These are phyloP conservation scores for Glaucidium brasilianum DNA, from an alignment of 2,113 vertebrate genomes.

Conservation along the genomic window DNA sequence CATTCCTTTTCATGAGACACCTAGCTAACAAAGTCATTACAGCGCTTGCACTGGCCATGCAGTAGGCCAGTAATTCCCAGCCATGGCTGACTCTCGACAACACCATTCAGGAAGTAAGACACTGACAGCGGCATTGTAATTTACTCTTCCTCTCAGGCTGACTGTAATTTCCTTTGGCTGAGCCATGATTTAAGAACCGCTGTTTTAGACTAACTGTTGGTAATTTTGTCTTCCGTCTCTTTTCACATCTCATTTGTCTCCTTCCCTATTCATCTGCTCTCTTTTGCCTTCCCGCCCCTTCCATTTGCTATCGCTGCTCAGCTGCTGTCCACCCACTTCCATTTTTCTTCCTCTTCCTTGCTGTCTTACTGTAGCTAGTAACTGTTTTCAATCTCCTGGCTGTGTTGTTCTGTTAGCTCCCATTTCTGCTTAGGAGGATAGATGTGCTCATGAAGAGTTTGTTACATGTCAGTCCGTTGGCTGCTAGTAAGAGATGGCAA, in stretches of 20 bases:
- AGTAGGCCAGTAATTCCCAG: background rate
- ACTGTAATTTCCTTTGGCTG: conserved; percentile 10
- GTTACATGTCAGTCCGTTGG: background rate
- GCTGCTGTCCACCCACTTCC: conserved; percentile 36
- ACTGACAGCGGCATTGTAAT: background rate
- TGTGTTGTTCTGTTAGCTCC: background rate
- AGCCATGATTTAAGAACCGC: conserved; percentile 4
- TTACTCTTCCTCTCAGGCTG: conserved; percentile 12
- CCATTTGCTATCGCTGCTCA: background rate
- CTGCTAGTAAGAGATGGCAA: background rate
- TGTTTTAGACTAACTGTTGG: background rate
- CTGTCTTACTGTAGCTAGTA: background rate
- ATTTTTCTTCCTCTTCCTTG: conserved; percentile 32
- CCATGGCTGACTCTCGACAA: background rate
- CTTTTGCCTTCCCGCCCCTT: conserved; percentile 23
- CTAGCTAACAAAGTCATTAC: background rate
- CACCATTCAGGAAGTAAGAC: background rate
- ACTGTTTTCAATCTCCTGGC: background rate
- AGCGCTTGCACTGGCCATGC: background rate
- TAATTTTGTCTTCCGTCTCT: conserved; percentile 39
- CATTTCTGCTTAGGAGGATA: background rate
- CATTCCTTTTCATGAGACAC: fast-evolving
- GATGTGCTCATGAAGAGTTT: background rate
- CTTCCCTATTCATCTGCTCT: background rate
- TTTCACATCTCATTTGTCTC: conserved; percentile 19